Conservation (phyloP, 2,113 vertebrate species). For the Myrmecobius fasciatus region DNA sequence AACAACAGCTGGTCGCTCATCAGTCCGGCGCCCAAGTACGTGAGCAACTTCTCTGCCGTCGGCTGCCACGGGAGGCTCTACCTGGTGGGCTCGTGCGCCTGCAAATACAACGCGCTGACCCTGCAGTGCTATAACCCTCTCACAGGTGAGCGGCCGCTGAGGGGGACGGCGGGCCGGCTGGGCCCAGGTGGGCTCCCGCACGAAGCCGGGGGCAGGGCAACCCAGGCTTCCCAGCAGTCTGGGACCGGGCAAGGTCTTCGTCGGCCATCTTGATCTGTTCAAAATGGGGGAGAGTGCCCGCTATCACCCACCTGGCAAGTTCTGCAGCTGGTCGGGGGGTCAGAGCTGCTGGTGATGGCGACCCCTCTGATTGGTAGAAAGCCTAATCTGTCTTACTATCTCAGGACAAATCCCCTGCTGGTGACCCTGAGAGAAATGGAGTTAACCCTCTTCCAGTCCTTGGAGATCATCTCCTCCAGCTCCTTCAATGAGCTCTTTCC, state of each 20-base stretch:
- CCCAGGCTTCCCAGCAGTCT: background rate
- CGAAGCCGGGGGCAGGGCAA: no score
- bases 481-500: no score
- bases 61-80: slow-evolving; percentile 93
- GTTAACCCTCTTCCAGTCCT: no score
- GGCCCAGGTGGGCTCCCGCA: background rate
- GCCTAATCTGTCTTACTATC: background rate
- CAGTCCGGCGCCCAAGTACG: slow-evolving; percentile 92
- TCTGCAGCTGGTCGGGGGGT: no score
- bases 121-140: slow-evolving; percentile 97
- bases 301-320: background rate
- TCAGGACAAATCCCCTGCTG: no score
- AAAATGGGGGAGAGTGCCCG: no score
- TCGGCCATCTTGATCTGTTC: background rate
- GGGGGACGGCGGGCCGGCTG: fast-evolving
- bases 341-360: background rate
- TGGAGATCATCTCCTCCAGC: background rate
- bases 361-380: background rate
- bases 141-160: slow-evolving; percentile 86
- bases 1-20: slow-evolving; percentile 89
- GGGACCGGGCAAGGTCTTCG: background rate
- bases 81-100: slow-evolving; percentile 95
- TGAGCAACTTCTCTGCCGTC: slow-evolving; percentile 94
- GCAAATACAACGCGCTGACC: slow-evolving; percentile 96
- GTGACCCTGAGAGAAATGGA: no score